Base-by-base conservation (phyloP, 2,113 vertebrate species). In the Apteryx mantelli region DNA sequence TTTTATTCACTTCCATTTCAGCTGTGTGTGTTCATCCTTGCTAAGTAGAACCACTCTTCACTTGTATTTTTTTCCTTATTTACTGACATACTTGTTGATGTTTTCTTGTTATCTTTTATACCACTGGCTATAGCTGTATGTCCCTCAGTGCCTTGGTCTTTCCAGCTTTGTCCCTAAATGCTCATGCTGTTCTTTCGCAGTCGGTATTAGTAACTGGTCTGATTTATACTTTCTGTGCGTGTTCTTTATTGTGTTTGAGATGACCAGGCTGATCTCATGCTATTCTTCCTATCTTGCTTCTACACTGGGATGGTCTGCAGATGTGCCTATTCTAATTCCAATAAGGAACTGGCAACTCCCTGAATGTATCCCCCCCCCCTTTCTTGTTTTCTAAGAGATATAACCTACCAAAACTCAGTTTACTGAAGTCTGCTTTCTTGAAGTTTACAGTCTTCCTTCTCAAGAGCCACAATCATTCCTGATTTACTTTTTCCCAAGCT, bases 241-340 rank as follows among this genome's bases (percentile, higher is more conserved):
- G 94, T 30, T 88, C 79, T 58, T 66, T 19, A n/a, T 66, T 71
- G 91, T 66, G 81, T 61, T 70, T 0, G 32, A 84, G 88, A 76
- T 88, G 94, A 76, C 91, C 94, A 48, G n/a, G 88, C 94, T 88
- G 79, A 93, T 81, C 91, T 93, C 91, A 84, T 50, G 68, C 88
- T 84, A 60, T 81, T 81, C 94, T 88, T 90, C 65, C 91, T 61
- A 61, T 30, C 78, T 83, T 9, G 1, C 38, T 53, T 60, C 91
- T 44, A 73, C 68, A 2, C 11, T 2, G 68, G 94, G 91, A 55
- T 91, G 94, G 74, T 13, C 88, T 66, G 91, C 91, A 84, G 79
- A 88, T 91, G 94, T 87, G 91, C 68, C 63, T 30, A 5, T 32
- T 53, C 36, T 5, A 15, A 52, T 10, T 78, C 60, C 86, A 63